A percentile compares a stretch with the other conserved stretches of the same genome.
Conservation (phyloP, 2,113 vertebrate genomes). For the Engraulis encrasicolus region DNA sequence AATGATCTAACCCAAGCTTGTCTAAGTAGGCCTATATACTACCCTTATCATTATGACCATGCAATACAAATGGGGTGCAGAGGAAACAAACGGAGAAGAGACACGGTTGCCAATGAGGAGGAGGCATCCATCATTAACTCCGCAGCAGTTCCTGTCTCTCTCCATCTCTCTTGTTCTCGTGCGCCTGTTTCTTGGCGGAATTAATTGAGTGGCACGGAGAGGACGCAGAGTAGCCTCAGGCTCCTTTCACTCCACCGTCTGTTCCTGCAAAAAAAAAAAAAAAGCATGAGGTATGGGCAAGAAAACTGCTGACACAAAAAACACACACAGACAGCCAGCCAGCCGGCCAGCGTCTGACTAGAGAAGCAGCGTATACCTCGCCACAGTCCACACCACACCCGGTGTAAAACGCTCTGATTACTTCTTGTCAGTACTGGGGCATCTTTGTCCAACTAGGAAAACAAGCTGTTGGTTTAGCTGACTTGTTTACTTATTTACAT, state of each 20-base stretch:
- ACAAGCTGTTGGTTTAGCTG: not conserved
- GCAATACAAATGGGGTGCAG: slow-evolving; percentile 28
- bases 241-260: slow-evolving; percentile 52
- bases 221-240: slow-evolving; percentile 52
- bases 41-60: slow-evolving; percentile 28
- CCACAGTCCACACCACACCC: not conserved
- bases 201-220: slow-evolving; percentile 58
- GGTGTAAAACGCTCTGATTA: not conserved
- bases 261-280: slow-evolving; percentile 33
- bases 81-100: slow-evolving; percentile 40
- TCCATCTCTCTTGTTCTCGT: too few relatives aligned
- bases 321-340: too few relatives aligned
- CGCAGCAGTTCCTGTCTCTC: not conserved
- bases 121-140: slow-evolving; percentile 60
- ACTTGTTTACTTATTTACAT: not conserved
- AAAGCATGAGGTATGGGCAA: slow-evolving; percentile 28
- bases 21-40: too few relatives aligned
- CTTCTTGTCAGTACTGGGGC: not conserved
- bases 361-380: not conserved
- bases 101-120: slow-evolving; percentile 42
- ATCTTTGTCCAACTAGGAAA: not conserved
- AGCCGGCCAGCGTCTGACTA: slow-evolving; percentile 5
- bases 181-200: slow-evolving; percentile 47
- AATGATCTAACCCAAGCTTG: too few relatives aligned
- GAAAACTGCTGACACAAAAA: slow-evolving; percentile 51